These are phyloP conservation scores for Carduelis carduelis DNA, from an alignment of 2,797 vertebrate species.

Conservation along the genomic window DNA sequence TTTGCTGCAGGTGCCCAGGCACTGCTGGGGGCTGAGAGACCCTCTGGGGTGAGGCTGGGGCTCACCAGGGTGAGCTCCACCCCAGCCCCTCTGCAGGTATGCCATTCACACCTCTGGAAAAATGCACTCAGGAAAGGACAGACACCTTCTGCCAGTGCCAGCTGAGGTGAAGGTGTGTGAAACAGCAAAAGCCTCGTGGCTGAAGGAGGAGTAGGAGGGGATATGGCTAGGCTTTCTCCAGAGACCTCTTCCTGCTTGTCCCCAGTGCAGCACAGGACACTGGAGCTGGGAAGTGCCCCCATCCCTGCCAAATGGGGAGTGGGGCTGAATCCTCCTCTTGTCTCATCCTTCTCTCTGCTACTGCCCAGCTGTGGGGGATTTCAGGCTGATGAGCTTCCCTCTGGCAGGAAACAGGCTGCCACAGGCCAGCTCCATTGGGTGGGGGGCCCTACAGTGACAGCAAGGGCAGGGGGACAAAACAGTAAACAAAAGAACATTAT, in stretches of 20 bases:
- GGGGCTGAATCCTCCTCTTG: not conserved
- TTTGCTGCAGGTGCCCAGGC: not conserved
- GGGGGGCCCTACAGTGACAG: not conserved
- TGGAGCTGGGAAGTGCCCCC: not conserved
- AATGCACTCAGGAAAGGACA: not conserved
- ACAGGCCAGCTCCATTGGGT: not conserved
- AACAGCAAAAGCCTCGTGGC: not conserved
- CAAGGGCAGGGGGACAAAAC: not conserved
- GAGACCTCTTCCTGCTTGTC: not conserved
- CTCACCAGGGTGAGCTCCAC: not conserved
- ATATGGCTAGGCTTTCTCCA: not conserved
- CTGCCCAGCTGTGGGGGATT: not conserved
- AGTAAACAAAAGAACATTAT: not conserved
- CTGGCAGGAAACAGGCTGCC: not conserved
- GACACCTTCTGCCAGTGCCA: not conserved
- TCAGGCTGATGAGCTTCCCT: not conserved
- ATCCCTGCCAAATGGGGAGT: not conserved
- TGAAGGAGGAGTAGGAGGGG: not conserved
- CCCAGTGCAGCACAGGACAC: rapidly evolving
- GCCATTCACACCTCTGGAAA: not conserved
- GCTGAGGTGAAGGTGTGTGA: not conserved
- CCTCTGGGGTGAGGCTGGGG: not conserved
- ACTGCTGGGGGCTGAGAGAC: not conserved
- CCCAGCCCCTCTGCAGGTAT: not conserved
- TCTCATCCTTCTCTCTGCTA: not conserved